Evolutionary conservation across 2,888 invertebrate genomes (phyloP).

Genomic region (Dynastes hyllus): DNA sequence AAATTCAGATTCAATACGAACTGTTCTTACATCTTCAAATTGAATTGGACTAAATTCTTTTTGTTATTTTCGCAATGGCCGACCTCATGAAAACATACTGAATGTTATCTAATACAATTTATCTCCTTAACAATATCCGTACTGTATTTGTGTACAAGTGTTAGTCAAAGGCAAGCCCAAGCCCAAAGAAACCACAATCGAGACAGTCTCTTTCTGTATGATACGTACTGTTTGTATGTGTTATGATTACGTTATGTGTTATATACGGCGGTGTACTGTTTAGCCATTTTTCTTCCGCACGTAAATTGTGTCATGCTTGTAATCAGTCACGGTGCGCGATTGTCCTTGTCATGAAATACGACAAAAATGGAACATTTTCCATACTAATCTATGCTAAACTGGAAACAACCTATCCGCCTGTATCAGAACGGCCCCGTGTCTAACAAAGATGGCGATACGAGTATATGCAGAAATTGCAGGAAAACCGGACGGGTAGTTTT

Average conservation of each 20-base stretch:
- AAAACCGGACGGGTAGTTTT: constrained; percentile 13
- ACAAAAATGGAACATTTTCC: constrained; percentile 57
- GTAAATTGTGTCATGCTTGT: constrained; percentile 67
- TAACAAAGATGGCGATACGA: background rate
- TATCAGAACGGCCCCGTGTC: no score
- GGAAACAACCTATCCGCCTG: constrained; percentile 21
- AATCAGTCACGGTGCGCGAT: constrained; percentile 67
- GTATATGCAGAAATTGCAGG: background rate
- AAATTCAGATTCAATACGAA: no score
- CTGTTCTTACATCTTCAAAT: no score
- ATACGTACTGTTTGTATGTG: background rate
- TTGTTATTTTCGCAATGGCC: no score
- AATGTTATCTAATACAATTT: no score
- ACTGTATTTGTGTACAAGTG: no score
- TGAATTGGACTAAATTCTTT: no score
- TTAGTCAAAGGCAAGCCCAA: background rate
- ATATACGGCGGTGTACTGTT: constrained; percentile 56
- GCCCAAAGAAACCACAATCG: background rate
- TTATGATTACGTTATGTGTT: background rate
- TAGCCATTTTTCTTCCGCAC: constrained; percentile 58
- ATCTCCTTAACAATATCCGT: no score
- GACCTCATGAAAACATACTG: no score
- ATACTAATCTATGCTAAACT: constrained; percentile 51
- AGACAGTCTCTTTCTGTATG: background rate
- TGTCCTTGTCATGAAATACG: constrained; percentile 63